Evolutionary conservation across 1,140 invertebrate species (phyloP).

Genomic region (Portunus trituberculatus): DNA sequence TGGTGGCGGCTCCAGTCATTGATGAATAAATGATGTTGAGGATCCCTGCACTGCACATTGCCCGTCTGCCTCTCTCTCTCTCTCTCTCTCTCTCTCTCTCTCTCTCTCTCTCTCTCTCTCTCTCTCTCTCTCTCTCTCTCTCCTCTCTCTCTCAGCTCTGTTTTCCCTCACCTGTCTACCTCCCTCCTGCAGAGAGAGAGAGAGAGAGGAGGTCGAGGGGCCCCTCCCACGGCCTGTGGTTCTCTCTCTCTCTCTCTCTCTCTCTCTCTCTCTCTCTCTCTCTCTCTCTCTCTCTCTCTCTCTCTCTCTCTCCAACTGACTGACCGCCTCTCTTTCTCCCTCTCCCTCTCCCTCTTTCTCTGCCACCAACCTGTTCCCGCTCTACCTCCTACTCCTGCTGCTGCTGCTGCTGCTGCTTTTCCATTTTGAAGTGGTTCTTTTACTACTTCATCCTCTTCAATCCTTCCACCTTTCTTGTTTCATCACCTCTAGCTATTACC

Average conservation of each 20-base stretch:
- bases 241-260: not conserved
- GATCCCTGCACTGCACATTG: slow-evolving; percentile 43
- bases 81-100: too few species aligned
- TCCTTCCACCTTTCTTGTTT: not conserved
- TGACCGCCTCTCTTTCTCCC: not conserved
- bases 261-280: too few species aligned
- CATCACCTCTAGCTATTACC: not conserved
- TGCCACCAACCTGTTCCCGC: not conserved
- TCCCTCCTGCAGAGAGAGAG: not conserved
- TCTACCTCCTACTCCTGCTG: not conserved
- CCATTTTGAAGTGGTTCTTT: not conserved
- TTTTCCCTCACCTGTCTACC: slow-evolving; percentile 9
- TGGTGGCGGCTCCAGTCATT: slow-evolving; percentile 25
- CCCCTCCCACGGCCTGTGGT: not conserved
- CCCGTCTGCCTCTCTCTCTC: not conserved
- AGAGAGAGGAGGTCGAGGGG: not conserved
- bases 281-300: too few species aligned
- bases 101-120: not conserved
- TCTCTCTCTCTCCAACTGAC: too few species aligned
- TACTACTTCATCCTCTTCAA: not conserved
- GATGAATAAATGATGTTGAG: slow-evolving; percentile 53
- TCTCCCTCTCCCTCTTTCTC: not conserved
- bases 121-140: slow-evolving; percentile 10
- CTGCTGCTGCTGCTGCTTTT: not conserved
- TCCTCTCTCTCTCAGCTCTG: not conserved